phyloP scores from a whole-genome alignment of 2,113 vertebrate genomes.

The Platichthys stellatus region DNA sequence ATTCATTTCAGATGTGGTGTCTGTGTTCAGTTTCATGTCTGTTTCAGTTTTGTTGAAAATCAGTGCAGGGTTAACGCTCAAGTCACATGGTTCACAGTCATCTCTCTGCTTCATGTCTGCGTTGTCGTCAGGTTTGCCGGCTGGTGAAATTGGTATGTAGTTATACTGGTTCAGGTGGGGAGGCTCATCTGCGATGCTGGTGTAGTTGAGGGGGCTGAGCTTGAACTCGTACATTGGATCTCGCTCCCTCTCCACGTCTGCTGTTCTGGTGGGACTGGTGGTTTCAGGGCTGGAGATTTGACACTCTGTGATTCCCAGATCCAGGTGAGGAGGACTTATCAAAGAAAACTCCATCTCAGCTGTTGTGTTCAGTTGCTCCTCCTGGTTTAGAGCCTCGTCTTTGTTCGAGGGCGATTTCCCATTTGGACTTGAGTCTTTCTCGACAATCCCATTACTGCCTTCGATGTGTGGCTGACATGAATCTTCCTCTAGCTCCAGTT shows the following conservation, averaged over 20 bases:
- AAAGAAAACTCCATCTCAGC: conserved; percentile 65
- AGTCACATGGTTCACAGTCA: conserved; percentile 57
- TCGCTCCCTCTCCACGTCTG: conserved; percentile 56
- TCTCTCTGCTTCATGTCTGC: conserved; percentile 52
- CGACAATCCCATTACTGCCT: conserved; percentile 41
- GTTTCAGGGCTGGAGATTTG: conserved; percentile 66
- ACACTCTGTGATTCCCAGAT: conserved; percentile 60
- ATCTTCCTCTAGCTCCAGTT: conserved; percentile 38
- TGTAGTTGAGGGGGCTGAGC: conserved; percentile 80
- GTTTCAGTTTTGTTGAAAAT: conserved; percentile 69
- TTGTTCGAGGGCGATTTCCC: conserved; percentile 43
- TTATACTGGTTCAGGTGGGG: conserved; percentile 71
- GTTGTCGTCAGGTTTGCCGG: conserved; percentile 62
- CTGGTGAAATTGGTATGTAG: conserved; percentile 74
- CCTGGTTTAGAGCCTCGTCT: conserved; percentile 37
- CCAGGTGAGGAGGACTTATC: conserved; percentile 66
- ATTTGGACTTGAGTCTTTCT: conserved; percentile 50
- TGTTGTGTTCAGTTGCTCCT: conserved; percentile 35
- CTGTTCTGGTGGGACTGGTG: conserved; percentile 29
- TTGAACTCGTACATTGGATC: conserved; percentile 75
- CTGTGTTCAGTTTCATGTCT: conserved; percentile 55
- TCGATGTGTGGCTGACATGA: conserved; percentile 48
- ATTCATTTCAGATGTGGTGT: conserved; percentile 51
- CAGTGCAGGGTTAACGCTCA: conserved; percentile 60
- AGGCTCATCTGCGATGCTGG: conserved; percentile 71